phyloP scores from a whole-genome alignment of 37 sponge, comb jelly and placozoan genomes.

The Halichondria panicea region DNA sequence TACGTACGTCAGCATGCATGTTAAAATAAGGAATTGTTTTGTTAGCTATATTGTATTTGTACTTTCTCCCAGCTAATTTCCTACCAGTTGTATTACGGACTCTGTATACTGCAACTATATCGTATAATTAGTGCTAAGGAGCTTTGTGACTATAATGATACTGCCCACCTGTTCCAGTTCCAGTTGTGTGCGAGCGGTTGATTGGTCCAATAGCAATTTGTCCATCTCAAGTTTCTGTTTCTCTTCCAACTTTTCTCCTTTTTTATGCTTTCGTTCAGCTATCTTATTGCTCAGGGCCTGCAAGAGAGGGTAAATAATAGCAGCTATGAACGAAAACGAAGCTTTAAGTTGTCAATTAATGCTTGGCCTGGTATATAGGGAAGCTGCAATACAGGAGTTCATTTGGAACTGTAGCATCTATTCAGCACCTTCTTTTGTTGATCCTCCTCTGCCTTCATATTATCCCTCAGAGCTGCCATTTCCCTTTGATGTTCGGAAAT shows the following conservation, averaged over 20 bases:
- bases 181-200: neutral
- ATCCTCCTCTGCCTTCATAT: neutral
- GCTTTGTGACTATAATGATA: no score
- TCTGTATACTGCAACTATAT: no score
- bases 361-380: neutral
- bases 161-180: neutral
- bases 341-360: neutral
- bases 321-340: neutral
- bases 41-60: no score
- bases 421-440: conserved; percentile 1
- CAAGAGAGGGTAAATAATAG: neutral
- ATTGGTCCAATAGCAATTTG: neutral
- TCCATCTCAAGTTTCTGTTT: neutral
- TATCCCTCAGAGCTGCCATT: conserved; percentile 6
- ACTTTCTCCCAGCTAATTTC: no score
- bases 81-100: no score
- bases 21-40: no score
- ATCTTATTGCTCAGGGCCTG: neutral
- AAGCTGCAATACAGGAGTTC: neutral
- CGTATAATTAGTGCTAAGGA: no score
- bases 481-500: conserved; percentile 7
- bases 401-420: neutral
- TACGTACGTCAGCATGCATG: no score
- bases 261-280: neutral
- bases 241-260: neutral